Conservation (phyloP, 2,797 vertebrate genomes). For the Neosalanx taihuensis region DNA sequence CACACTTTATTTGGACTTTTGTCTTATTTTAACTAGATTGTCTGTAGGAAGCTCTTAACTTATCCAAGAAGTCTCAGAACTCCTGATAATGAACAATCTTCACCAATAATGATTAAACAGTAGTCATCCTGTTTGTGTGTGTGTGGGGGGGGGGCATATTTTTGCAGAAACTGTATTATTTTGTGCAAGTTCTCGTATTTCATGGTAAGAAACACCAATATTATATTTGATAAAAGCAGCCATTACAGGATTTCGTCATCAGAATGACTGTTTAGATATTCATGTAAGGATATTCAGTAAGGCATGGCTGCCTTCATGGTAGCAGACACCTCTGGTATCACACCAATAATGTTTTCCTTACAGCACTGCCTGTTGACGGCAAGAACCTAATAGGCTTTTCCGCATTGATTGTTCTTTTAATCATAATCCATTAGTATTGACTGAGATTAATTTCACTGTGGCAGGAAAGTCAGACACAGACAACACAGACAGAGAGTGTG, state of each 20-base stretch:
- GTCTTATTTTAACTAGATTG: no score
- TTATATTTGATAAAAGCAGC: no score
- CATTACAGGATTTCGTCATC: background rate
- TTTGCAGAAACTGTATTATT: no score
- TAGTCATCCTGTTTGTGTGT: no score
- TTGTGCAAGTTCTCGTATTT: slow-evolving; percentile 1
- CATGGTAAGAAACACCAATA: no score
- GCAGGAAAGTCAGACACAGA: slow-evolving; percentile 7
- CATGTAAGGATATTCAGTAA: background rate
- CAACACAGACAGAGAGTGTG: background rate
- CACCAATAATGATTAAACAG: no score
- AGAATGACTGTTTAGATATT: background rate
- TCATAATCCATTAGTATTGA: slow-evolving; percentile 49
- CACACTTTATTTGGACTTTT: no score
- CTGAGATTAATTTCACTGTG: slow-evolving; percentile 33
- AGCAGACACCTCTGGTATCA: slow-evolving; percentile 20
- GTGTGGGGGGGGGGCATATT: no score
- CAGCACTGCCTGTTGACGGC: slow-evolving; percentile 28
- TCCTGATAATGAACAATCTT: no score
- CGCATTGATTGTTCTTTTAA: slow-evolving; percentile 53
- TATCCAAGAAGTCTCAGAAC: no score
- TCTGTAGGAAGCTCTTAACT: no score
- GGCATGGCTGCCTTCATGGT: background rate
- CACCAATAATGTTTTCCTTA: slow-evolving; percentile 32
- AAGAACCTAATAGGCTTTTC: slow-evolving; percentile 42